A percentile compares a stretch with the other conserved stretches of the same genome.
phyloP scores from a whole-genome alignment of 1,140 invertebrate genomes.

The Drosophila miranda region DNA sequence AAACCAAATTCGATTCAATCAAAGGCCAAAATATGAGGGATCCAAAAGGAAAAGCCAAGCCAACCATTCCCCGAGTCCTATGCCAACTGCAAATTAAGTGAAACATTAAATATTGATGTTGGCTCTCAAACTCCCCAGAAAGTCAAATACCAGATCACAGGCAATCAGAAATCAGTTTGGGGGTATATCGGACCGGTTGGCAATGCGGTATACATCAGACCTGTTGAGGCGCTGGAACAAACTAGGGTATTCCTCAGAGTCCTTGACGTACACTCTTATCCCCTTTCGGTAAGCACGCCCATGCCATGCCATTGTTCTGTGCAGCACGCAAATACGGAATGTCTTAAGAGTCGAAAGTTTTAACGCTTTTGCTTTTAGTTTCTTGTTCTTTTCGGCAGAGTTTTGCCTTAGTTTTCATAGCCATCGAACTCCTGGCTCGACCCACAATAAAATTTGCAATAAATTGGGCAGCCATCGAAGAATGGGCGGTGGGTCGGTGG shows the following conservation, averaged over 20 bases:
- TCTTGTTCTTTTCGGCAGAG: conserved; percentile 44
- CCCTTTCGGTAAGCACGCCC: conserved; percentile 11
- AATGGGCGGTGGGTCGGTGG: not conserved
- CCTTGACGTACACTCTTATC: not conserved
- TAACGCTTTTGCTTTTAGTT: conserved; percentile 14
- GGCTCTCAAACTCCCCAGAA: no score
- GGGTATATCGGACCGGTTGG: not conserved
- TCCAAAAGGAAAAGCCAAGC: not conserved
- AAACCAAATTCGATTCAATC: conserved; percentile 54
- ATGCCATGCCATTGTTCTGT: not conserved
- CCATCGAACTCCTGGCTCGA: conserved; percentile 53
- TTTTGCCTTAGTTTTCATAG: conserved; percentile 55
- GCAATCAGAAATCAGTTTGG: conserved; percentile 4
- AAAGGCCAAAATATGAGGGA: conserved; percentile 22
- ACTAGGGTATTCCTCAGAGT: not conserved
- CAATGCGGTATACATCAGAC: not conserved
- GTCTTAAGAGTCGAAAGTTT: conserved; percentile 36
- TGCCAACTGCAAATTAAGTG: conserved; percentile 45
- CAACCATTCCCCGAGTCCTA: conserved; percentile 6
- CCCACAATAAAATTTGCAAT: conserved; percentile 67
- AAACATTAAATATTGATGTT: conserved; percentile 56
- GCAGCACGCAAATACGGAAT: conserved; percentile 44
- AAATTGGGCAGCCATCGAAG: conserved; percentile 59
- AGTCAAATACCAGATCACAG: not conserved
- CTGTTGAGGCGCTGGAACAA: conserved; percentile 9